Percentiles rank a stretch among this genome's conserved stretches.
These are phyloP conservation scores for Eriosoma lanigerum DNA, from an alignment of 1,140 invertebrate genomes.

Conservation along the genomic window DNA sequence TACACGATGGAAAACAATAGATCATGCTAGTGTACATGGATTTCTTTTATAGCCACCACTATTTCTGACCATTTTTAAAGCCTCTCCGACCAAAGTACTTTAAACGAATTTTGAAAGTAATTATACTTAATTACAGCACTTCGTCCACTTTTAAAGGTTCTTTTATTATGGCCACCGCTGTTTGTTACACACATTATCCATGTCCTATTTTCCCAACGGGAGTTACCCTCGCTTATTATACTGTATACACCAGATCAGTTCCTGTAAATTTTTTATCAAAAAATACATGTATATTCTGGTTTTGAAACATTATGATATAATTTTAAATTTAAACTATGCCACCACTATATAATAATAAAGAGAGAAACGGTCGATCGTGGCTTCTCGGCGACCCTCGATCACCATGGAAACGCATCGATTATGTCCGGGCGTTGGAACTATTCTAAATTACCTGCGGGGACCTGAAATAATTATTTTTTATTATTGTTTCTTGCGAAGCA, in stretches of 20 bases:
- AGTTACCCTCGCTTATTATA: not conserved
- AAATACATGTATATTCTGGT: not conserved
- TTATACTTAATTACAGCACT: slow-evolving; percentile 37
- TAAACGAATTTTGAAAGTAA: slow-evolving; percentile 46
- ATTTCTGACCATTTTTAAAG: slow-evolving; percentile 21
- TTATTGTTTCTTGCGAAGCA: not conserved
- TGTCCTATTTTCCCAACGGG: not conserved
- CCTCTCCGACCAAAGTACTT: not conserved
- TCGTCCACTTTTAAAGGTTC: slow-evolving; percentile 32
- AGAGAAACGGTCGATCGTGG: slow-evolving; percentile 41
- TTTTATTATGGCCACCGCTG: not conserved
- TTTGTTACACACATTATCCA: not conserved
- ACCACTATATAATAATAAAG: not conserved
- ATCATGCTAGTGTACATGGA: slow-evolving; percentile 3
- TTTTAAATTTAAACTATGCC: not conserved
- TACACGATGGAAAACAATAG: slow-evolving; percentile 37
- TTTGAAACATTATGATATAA: not conserved
- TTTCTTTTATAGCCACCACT: slow-evolving; percentile 9
- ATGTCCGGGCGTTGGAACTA: slow-evolving; percentile 25
- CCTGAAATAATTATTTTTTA: slow-evolving; percentile 46
- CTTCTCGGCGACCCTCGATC: slow-evolving; percentile 41
- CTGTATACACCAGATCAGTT: not conserved
- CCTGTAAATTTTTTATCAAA: not conserved
- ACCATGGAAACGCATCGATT: slow-evolving; percentile 48
- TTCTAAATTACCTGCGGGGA: slow-evolving; percentile 34